Conservation (phyloP, 1,140 invertebrate genomes). For the Atta texana region DNA sequence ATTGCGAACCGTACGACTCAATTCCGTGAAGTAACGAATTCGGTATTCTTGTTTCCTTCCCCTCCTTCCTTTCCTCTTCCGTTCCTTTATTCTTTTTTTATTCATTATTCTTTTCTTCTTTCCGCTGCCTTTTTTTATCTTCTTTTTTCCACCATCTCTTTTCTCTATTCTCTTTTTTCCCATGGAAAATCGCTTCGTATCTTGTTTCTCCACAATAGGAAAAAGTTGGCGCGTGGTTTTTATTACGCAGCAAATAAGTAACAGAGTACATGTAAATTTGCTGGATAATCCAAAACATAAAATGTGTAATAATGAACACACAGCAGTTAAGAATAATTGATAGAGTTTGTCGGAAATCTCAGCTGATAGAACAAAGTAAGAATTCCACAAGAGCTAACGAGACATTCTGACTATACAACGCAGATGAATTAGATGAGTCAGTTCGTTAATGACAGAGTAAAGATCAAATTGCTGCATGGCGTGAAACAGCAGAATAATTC, state of each 20-base stretch:
- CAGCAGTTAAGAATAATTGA: slow-evolving; percentile 5
- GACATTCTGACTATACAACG: not conserved
- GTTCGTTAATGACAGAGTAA: slow-evolving; percentile 38
- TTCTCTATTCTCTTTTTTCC: not conserved
- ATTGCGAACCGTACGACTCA: slow-evolving; percentile 31
- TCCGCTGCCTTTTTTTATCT: not conserved
- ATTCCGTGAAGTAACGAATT: slow-evolving; percentile 38
- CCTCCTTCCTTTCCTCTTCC: not conserved
- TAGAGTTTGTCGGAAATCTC: not conserved
- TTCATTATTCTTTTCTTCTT: slow-evolving; percentile 33
- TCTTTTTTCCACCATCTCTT: not conserved
- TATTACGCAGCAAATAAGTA: slow-evolving; percentile 17
- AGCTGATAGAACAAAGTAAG: not conserved
- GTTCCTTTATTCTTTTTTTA: slow-evolving; percentile 19
- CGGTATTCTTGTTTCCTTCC: slow-evolving; percentile 9
- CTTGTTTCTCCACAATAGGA: not conserved
- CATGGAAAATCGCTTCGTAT: slow-evolving; percentile 14
- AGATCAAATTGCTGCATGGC: slow-evolving; percentile 35
- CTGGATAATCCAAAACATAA: not conserved
- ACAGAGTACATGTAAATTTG: not conserved
- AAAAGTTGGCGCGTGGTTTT: slow-evolving; percentile 20
- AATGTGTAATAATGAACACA: not conserved
- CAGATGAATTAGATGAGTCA: slow-evolving; percentile 40
- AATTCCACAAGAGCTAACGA: slow-evolving; percentile 1
- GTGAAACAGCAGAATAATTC: slow-evolving; percentile 26